These are phyloP conservation scores for Troides helena DNA, from an alignment of 2,888 invertebrate species.

Conservation along the genomic window DNA sequence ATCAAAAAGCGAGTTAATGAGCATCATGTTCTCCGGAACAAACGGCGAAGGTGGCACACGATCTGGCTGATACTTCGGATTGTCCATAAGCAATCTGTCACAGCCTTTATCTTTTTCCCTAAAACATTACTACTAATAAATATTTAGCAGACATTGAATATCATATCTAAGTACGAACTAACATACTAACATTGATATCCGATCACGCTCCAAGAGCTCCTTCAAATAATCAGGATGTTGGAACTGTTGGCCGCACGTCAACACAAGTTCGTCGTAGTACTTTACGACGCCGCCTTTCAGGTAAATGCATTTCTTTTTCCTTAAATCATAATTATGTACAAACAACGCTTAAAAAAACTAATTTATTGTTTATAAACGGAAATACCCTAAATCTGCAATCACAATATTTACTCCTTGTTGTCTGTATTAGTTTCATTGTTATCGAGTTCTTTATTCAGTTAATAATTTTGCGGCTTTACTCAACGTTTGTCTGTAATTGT, in stretches of 20 bases:
- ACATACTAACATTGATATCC: constrained; percentile 12
- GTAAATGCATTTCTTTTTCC: constrained; percentile 80
- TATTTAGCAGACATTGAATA: too few species aligned
- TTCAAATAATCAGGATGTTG: constrained; percentile 75
- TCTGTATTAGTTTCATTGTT: too few species aligned
- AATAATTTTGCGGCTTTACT: too few species aligned
- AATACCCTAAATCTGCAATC: too few species aligned
- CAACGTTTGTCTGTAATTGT: too few species aligned
- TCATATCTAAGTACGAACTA: too few species aligned
- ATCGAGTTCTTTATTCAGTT: too few species aligned
- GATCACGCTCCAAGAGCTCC: constrained; percentile 42
- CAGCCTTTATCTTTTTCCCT: constrained; percentile 47
- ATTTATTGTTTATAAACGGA: too few species aligned
- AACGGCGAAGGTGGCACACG: constrained; percentile 52
- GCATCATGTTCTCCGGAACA: constrained; percentile 81
- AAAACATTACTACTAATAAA: too few species aligned
- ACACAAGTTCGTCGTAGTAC: constrained; percentile 78
- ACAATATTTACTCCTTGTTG: too few species aligned
- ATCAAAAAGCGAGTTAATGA: constrained; percentile 81
- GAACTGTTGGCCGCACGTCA: constrained; percentile 80
- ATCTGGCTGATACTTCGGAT: constrained; percentile 55
- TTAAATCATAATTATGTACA: constrained; percentile 36
- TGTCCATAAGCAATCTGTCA: constrained; percentile 59
- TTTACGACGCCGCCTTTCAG: constrained; percentile 68
- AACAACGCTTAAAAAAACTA: too few species aligned